Base-by-base conservation (phyloP, 2,888 invertebrate genomes). In the Ganaspis brasiliensis region DNA sequence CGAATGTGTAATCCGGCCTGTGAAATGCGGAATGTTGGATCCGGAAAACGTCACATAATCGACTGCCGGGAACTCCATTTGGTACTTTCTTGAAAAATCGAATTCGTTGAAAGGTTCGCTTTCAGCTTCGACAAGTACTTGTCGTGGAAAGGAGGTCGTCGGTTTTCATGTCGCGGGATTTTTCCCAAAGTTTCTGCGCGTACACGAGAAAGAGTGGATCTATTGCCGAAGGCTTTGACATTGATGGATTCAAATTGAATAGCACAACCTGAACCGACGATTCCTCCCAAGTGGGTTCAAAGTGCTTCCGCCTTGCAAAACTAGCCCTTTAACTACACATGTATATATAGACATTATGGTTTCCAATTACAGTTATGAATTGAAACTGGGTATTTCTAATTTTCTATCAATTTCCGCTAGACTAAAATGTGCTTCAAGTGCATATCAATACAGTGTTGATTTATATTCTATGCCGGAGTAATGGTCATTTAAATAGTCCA, bases 201-300 rank as follows among this genome's bases (percentile, higher is more conserved):
- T 80, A 77, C 79, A 80, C 76, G 76, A 72, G 63, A 76, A 80
- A 74, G 76, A 81, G 81, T 79, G 75, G 76, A 75, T 82, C 77
- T 79, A 80, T 78, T 73, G 78, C 79, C 77, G 75, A 74, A 12
- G 79, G 80, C 84, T 77, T 57, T 80, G 82, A 83, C 83, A 81
- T 83, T 85, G 85, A 85, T 82, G 82, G 83, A 84, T 85, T 79
- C 79, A 80, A 74, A 82, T 80, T 76, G 79, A 81, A 82, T 73
- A 75, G 75, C 40, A 74, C 74, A 78, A 78, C 79, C 76, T 75
- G 76, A 76, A 76, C 75, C 73, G 74, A 79, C 82, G 79, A 81
- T 84, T 77, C 75, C 77, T 55, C 75, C 77, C n/a, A 45, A 67
- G n/a, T 45, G 40, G 40, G 24, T 24, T 24, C 21, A 3, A 45